Base-by-base conservation (phyloP, 2,888 invertebrate genomes). In the Schizaphis graminum region DNA sequence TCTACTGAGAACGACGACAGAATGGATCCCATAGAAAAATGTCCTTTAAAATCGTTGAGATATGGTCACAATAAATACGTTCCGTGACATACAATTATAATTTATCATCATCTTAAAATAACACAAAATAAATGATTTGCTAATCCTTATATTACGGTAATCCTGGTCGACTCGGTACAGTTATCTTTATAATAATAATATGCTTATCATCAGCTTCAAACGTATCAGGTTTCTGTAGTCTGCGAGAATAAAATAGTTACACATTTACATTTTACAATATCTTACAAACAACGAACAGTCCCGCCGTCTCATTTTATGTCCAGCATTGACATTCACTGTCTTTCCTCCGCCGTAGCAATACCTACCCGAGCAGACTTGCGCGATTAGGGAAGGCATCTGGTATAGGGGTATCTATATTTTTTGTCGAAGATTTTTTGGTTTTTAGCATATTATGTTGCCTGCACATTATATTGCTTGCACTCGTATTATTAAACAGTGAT, bases 81-180 rank as follows among this genome's bases (percentile, higher is more conserved):
- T 21, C 21, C 77, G 21, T 35, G 85, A 85, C 85, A 44, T 44
- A 85, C 41, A 86, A 86, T 86, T 16, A 28, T 86, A 28, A 44
- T 47, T 44, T 44, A 44, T 47, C 86, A 88, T 88, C 24, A 47
- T 28, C 61, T 89, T 61, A 28, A 89, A 89, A 57, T 89, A 61
- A 57, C n/a, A 61, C 28, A 13, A 89, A 61, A 53, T 53, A 84
- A 35, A 84, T 16, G 21, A 47, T 92, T 93, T 77, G 53, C 77
- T 88, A 89, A 56, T 89, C 92, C 92, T 93, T 93, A 53, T 93
- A 77, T 89, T n/a, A n/a, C n/a, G 92, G 92, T 93, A 49, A 93
- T 93, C 77, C 92, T 92, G 87, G 61, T 67, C 3, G 47, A 87
- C 91, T 56, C 84, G 53, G 35, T 26, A 56, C 56, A 77, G 77